Evolutionary conservation across 2,888 invertebrate species (phyloP), one percentile per base, ranked within the genome.

Genomic region (Pediacus dermestoides): DNA sequence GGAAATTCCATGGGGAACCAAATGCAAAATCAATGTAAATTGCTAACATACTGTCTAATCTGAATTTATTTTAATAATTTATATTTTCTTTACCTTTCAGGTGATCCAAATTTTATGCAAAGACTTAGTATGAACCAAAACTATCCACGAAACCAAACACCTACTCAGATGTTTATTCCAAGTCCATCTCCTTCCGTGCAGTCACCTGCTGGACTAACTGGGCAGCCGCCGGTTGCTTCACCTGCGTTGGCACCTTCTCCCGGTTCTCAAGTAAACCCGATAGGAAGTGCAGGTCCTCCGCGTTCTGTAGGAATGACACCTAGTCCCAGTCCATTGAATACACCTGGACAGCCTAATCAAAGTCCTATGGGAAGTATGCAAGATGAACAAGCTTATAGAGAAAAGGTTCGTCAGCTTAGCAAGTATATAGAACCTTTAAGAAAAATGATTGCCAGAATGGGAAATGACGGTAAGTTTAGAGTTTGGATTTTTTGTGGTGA

Each of bases 381-480:
- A 47, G 94, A 95, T 55, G 94, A 95, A 57, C 88, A 88, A 37
- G 85, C 88, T 1, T 96, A 95, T 64, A 72, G 91, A 35, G 95
- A 95, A 62, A 96, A 95, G 70, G 87, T 94, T 42, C 81, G 90
- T 16, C 91, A 94, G 61, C 76, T 96, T 16, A 89, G 88, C 55
- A 92, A 91, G 70, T 96, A 92, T 64, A 91, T 95, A 51, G 95
- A 94, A 58, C 93, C 95, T 0, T 71, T 96, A 13, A 76, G 89
- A 30, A 78, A 89, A 45, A 92, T 94, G 88, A 90, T 96, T 50
- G 83, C 88, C 35, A 78, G 85, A 59, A 86, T 87, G 74, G 86
- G 88, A 61, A 87, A 82, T 63, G 90, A 90, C 65, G 88, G 88
- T 76, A 54, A 72, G 74, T 71, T 31, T 38, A 23, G 8, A 26